phyloP scores from a whole-genome alignment of 2,888 invertebrate species.

The Nebria salina region DNA sequence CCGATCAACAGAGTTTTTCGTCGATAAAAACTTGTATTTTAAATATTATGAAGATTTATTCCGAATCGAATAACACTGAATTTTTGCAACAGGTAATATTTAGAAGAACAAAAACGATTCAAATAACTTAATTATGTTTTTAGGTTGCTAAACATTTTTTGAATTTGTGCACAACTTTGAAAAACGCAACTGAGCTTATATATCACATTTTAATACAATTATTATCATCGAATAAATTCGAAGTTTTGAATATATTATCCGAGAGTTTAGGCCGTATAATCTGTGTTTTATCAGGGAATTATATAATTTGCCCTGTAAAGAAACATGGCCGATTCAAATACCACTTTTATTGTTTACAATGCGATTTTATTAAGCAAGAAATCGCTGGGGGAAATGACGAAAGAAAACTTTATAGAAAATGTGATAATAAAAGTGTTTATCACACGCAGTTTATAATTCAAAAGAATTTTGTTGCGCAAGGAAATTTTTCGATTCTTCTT shows the following conservation, averaged over 20 bases:
- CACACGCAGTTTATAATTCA: conserved; percentile 50
- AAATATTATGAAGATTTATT: conserved; percentile 18
- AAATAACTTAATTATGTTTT: conserved; percentile 28
- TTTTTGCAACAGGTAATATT: conserved; percentile 24
- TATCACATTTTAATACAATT: conserved; percentile 45
- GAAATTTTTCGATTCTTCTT: background rate
- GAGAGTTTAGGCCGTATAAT: conserved; percentile 52
- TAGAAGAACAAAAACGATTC: background rate
- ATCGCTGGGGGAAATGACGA: conserved; percentile 28
- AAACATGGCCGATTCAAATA: conserved; percentile 42
- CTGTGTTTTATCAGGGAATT: conserved; percentile 54
- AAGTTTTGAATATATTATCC: conserved; percentile 43
- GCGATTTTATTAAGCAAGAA: conserved; percentile 51
- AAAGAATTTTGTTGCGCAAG: conserved; percentile 18
- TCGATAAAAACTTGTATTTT: conserved; percentile 22
- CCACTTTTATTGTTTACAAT: conserved; percentile 53
- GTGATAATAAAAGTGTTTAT: conserved; percentile 53
- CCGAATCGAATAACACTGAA: conserved; percentile 15
- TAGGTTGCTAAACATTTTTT: conserved; percentile 44
- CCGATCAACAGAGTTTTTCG: conserved; percentile 3
- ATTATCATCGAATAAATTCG: conserved; percentile 18
- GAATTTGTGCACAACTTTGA: conserved; percentile 30
- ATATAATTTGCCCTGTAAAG: conserved; percentile 46
- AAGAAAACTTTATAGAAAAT: conserved; percentile 51
- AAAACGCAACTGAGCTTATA: conserved; percentile 28